A percentile compares a stretch with the other conserved stretches of the same genome.
Evolutionary conservation across 30 jellyfish, hydroid and myxozoan genomes (phyloP).

Genomic region (Pelagia noctiluca): DNA sequence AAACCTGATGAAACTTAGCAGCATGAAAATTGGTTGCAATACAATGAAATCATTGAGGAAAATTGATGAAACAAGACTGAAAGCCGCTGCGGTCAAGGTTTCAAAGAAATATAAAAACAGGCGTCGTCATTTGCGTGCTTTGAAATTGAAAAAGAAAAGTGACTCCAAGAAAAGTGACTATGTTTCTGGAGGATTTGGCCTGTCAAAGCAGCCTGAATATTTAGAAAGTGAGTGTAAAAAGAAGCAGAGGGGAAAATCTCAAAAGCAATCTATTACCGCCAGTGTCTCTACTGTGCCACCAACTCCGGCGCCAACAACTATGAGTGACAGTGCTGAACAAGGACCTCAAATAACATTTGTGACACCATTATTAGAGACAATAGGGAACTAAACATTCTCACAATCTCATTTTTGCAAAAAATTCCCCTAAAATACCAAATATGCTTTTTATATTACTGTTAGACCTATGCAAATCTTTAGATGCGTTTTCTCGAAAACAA

Average conservation of each 20-base stretch:
- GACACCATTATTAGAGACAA: no score
- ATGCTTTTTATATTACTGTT: neutral
- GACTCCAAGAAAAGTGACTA: neutral
- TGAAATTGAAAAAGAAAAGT: neutral
- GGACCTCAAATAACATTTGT: no score
- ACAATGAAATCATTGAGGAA: neutral
- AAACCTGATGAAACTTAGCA: neutral
- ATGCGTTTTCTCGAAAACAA: neutral
- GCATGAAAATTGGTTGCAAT: neutral
- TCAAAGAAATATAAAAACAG: conserved; percentile 10
- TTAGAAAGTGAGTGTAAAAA: neutral
- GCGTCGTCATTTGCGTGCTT: conserved; percentile 27
- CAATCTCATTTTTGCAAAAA: neutral
- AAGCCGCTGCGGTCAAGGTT: conserved; percentile 22
- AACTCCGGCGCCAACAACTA: neutral
- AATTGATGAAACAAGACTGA: conserved; percentile 1
- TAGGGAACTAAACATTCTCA: neutral
- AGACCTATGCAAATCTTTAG: neutral
- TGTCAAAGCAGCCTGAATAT: neutral
- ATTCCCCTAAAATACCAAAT: neutral
- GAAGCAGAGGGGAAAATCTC: neutral
- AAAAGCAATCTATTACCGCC: neutral
- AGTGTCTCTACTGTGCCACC: neutral
- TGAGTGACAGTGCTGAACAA: no score
- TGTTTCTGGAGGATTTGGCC: neutral